Percentiles rank a stretch among this genome's conserved stretches.
These are phyloP conservation scores for Abramis brama DNA, from an alignment of 2,113 vertebrate species.

Conservation along the genomic window DNA sequence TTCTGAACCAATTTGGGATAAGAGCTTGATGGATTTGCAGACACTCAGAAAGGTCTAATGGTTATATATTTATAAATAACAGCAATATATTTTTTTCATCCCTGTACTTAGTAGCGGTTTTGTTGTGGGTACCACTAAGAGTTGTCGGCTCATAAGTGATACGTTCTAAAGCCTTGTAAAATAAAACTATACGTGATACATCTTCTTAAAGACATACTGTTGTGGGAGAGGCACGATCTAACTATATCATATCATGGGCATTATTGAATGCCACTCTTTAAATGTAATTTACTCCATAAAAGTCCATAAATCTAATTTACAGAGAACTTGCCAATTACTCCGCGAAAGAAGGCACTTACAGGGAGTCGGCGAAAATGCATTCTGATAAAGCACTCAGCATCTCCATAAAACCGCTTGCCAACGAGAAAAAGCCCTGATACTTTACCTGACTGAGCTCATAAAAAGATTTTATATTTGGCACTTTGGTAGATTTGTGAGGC, in stretches of 20 bases:
- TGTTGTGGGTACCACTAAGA: background rate
- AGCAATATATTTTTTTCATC: background rate
- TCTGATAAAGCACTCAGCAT: conserved; percentile 43
- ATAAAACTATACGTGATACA: conserved; percentile 33
- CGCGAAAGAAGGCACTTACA: conserved; percentile 20
- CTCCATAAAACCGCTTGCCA: conserved; percentile 45
- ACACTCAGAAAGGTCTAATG: conserved; percentile 38
- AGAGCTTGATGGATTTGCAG: conserved; percentile 53
- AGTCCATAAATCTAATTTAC: conserved; percentile 50
- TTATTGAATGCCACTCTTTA: conserved; percentile 34
- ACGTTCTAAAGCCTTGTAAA: conserved; percentile 33
- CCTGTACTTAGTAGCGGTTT: conserved; percentile 20
- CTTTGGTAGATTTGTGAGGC: conserved; percentile 25
- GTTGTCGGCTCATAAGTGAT: conserved; percentile 32
- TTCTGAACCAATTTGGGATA: conserved; percentile 55
- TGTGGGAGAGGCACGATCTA: conserved; percentile 3
- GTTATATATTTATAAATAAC: conserved; percentile 32
- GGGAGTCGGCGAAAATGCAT: conserved; percentile 27
- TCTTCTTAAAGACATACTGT: conserved; percentile 33
- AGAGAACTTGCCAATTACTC: conserved; percentile 44
- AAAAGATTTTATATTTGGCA: conserved; percentile 36
- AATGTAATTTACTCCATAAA: conserved; percentile 47
- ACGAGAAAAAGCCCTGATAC: conserved; percentile 10
- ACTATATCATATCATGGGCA: background rate
- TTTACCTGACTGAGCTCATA: conserved; percentile 25